A percentile compares a stretch with the other conserved stretches of the same genome.
phyloP scores from a whole-genome alignment of 2,797 vertebrate species.

The Anomalospiza imberbis region DNA sequence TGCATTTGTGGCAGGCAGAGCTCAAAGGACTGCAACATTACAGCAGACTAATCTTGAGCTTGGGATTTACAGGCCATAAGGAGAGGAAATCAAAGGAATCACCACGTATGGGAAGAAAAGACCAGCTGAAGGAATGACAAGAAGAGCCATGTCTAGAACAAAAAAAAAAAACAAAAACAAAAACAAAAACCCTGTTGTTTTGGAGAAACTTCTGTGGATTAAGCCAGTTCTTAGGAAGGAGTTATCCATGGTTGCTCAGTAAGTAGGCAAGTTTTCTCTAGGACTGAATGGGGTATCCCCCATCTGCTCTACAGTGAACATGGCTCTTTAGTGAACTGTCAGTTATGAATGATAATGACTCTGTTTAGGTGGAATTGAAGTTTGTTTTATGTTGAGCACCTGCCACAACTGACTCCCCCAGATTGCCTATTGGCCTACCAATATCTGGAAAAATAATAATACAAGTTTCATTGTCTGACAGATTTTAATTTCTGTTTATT shows the following conservation, averaged over 20 bases:
- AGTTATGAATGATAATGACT: not conserved
- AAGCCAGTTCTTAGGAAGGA: not conserved
- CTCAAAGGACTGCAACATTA: not conserved
- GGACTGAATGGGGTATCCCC: not conserved
- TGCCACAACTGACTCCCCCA: not conserved
- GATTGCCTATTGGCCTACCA: not conserved
- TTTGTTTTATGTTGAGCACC: not conserved
- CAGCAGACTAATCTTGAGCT: not conserved
- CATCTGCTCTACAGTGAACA: not conserved
- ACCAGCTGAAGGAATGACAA: not conserved
- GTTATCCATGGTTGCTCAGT: not conserved
- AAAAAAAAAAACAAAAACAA: not conserved
- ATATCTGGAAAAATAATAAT: not conserved
- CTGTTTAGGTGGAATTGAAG: not conserved
- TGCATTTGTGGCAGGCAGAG: not conserved
- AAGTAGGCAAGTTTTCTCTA: not conserved
- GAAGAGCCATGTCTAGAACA: not conserved
- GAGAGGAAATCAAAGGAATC: not conserved
- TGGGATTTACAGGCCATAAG: not conserved
- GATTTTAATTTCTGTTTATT: not conserved
- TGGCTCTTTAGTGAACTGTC: not conserved
- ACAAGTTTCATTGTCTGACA: not conserved
- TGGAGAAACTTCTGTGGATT: not conserved
- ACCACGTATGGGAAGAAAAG: not conserved
- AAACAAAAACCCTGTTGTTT: not conserved